Base-by-base conservation (phyloP, 2,797 vertebrate species). In the Morus bassanus region DNA sequence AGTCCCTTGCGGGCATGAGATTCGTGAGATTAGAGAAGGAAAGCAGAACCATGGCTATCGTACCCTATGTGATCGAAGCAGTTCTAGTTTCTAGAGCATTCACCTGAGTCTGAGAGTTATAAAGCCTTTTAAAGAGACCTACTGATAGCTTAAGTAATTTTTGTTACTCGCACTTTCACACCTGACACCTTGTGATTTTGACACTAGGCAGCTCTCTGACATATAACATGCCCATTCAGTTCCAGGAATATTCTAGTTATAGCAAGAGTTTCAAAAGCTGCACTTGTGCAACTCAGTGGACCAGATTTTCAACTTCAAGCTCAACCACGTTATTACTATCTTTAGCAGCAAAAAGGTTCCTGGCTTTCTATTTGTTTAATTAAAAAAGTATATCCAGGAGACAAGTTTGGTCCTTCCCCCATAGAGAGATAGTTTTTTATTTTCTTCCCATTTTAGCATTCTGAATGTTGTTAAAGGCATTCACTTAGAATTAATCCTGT, bases 201-300 rank as follows among this genome's bases (percentile, higher is more conserved):
- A 91, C 18, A 68, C 48, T 11, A 21, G 16, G 30, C 2, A 88
- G 60, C 37, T 68, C 83, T 82, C 41, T 3, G 2, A 79, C 35
- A 73, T 9, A 88, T 25, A 91, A 77, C 13, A 30, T 7, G 10
- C 17, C 45, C 56, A 22, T 46, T 80, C 37, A 78, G 21, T 43
- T 84, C 21, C 69, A 90, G 56, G n/a, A 83, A 84, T 41, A 57
- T 13, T 74, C 61, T 65, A 88, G 45, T 65, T 72, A 86, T 7
- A 61, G 28, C 12, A 78, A n/a, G 61, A 88, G 17, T 43, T 84
- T 93, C 45, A 82, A 63, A 95, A 84, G 59, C 57, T 87, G 59
- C n/a, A 80, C 8, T 24, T 57, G 39, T 43, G 30, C 0, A 0
- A 88, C 65, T 81, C 67, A 39, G 57, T 39, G 45, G 60, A 78